These are phyloP conservation scores for Pholis gunnellus DNA, from an alignment of 2,113 vertebrate genomes.

Conservation along the genomic window DNA sequence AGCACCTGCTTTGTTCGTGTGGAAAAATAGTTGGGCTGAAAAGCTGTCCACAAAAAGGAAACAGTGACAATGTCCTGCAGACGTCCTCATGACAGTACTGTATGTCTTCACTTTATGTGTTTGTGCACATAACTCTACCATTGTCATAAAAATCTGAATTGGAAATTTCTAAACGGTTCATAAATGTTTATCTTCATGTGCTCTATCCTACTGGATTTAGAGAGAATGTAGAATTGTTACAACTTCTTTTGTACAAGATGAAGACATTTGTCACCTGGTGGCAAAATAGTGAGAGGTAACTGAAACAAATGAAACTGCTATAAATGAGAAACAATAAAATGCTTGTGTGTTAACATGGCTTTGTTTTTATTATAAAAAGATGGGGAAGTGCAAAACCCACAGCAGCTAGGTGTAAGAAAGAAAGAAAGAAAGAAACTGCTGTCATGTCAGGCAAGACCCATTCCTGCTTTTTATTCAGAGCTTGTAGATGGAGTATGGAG, in stretches of 20 bases:
- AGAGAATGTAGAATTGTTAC: not conserved
- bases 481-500: not conserved
- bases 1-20: not conserved
- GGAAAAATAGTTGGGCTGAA: not conserved
- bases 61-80: too few relatives aligned
- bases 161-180: not conserved
- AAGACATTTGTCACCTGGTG: slow-evolving; percentile 18
- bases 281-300: not conserved
- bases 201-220: not conserved
- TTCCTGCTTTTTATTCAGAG: not conserved
- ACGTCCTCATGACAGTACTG: not conserved
- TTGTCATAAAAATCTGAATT: not conserved
- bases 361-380: slow-evolving; percentile 30
- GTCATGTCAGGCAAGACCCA: slow-evolving; percentile 20
- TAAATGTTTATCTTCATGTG: not conserved
- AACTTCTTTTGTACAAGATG: not conserved
- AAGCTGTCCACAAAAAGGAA: not conserved
- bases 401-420: not conserved
- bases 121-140: not conserved
- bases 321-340: slow-evolving; percentile 22
- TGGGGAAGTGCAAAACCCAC: not conserved
- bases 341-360: slow-evolving; percentile 30
- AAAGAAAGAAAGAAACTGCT: slow-evolving; percentile 13
- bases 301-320: slow-evolving; percentile 14
- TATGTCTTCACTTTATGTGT: not conserved